Evolutionary conservation across 1,140 invertebrate genomes (phyloP).

Genomic region (Halyomorpha halys): DNA sequence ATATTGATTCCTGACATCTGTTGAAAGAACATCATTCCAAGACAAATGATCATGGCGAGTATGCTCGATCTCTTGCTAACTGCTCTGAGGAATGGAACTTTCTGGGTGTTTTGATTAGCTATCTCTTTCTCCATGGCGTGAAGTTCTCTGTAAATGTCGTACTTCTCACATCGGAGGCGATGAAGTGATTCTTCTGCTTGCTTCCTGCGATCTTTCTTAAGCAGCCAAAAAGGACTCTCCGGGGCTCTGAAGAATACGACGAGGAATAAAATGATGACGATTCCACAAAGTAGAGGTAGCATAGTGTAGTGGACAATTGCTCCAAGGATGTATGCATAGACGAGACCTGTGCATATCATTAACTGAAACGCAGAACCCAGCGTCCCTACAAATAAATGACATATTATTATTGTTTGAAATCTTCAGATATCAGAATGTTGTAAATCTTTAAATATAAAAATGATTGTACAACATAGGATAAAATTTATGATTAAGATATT

Average conservation of each 20-base stretch:
- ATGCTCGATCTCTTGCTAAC: conserved; percentile 46
- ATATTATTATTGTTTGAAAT: no score
- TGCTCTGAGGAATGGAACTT: conserved; percentile 44
- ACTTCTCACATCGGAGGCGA: conserved; percentile 50
- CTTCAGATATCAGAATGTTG: no score
- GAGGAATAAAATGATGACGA: conserved; percentile 41
- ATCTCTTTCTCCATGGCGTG: conserved; percentile 22
- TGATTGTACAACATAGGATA: no score
- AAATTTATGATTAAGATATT: no score
- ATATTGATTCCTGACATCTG: conserved; percentile 77
- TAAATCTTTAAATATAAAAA: no score
- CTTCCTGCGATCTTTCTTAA: conserved; percentile 31
- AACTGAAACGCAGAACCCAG: conserved; percentile 70
- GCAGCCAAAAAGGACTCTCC: conserved; percentile 38
- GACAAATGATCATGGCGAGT: conserved; percentile 58
- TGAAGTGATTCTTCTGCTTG: conserved; percentile 35
- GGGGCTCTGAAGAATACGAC: conserved; percentile 40
- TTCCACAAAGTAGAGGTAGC: conserved; percentile 29
- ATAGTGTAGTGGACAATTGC: conserved; percentile 27
- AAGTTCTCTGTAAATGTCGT: conserved; percentile 42
- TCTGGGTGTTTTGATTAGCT: conserved; percentile 48
- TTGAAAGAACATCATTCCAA: conserved; percentile 73
- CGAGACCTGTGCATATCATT: conserved; percentile 53
- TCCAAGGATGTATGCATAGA: conserved; percentile 29
- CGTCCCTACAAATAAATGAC: conserved; percentile 29